Evolutionary conservation across 2,113 vertebrate genomes (phyloP).

Genomic region (Myxocyprinus asiaticus): DNA sequence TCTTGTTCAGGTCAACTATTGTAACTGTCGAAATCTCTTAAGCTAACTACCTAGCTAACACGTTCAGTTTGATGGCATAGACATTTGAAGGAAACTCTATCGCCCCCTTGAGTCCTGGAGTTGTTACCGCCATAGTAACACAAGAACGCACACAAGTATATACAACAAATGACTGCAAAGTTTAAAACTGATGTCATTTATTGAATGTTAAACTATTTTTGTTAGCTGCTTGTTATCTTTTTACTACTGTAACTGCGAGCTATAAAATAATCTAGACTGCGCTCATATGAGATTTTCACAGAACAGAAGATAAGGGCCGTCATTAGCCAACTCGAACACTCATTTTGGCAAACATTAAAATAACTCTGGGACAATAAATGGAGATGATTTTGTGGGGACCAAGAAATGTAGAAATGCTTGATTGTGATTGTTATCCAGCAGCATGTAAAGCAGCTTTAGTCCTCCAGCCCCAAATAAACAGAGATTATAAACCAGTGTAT

Average conservation of each 20-base stretch:
- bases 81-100: too few species aligned
- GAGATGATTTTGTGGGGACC: constrained; percentile 5
- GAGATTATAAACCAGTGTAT: constrained; percentile 19
- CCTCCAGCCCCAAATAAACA: constrained; percentile 14
- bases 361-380: not conserved
- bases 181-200: too few species aligned
- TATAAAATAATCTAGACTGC: not conserved
- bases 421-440: constrained; percentile 33
- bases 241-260: not conserved
- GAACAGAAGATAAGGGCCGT: constrained; percentile 9
- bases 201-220: too few species aligned
- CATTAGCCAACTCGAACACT: not conserved
- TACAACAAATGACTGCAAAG: too few species aligned
- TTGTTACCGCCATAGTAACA: too few species aligned
- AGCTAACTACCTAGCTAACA: too few species aligned
- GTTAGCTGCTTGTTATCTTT: too few species aligned
- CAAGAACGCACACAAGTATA: too few species aligned
- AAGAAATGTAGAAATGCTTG: constrained; percentile 5
- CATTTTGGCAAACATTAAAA: not conserved
- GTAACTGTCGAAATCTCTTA: too few species aligned
- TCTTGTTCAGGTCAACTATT: too few species aligned
- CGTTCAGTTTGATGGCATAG: too few species aligned
- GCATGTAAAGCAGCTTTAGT: constrained; percentile 30
- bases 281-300: constrained; percentile 1
- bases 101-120: too few species aligned